Percentiles rank a stretch among this genome's conserved stretches.
Conservation (phyloP, 2,113 vertebrate species). For the Danionella cerebrum region DNA sequence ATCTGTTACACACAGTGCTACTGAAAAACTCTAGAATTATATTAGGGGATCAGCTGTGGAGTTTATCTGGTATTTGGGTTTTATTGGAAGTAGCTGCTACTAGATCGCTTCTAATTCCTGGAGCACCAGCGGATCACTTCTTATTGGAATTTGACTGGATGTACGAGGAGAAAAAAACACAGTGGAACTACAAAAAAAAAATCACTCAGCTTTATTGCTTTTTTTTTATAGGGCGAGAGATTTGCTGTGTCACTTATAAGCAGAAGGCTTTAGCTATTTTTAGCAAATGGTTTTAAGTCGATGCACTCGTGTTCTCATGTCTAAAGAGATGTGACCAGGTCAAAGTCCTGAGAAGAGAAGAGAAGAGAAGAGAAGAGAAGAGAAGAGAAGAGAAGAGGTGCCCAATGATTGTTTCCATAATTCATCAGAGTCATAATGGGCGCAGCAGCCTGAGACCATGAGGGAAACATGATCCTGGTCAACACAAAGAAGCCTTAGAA, state of each 20-base stretch:
- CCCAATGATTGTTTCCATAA: constrained; percentile 59
- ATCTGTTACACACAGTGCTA: neutral
- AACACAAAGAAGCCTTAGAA: constrained; percentile 52
- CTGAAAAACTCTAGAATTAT: neutral
- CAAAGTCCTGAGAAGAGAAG: neutral
- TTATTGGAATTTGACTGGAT: neutral
- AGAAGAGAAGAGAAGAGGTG: neutral
- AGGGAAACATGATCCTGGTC: constrained; percentile 53
- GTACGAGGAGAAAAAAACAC: neutral
- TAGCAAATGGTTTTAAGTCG: neutral
- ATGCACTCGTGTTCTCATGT: neutral
- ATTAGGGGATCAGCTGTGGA: neutral
- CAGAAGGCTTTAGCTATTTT: neutral
- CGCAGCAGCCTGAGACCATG: constrained; percentile 46
- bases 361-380: neutral
- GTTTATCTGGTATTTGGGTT: neutral
- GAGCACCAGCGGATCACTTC: neutral
- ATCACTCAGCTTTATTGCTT: neutral
- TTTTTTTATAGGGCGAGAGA: neutral
- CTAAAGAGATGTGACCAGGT: neutral
- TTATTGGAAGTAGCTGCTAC: neutral
- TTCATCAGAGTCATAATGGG: constrained; percentile 57
- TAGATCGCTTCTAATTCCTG: neutral
- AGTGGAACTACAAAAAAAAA: neutral
- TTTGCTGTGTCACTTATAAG: neutral